Evolutionary conservation across 1,140 invertebrate species (phyloP).

Genomic region (Archivesica marissinica): DNA sequence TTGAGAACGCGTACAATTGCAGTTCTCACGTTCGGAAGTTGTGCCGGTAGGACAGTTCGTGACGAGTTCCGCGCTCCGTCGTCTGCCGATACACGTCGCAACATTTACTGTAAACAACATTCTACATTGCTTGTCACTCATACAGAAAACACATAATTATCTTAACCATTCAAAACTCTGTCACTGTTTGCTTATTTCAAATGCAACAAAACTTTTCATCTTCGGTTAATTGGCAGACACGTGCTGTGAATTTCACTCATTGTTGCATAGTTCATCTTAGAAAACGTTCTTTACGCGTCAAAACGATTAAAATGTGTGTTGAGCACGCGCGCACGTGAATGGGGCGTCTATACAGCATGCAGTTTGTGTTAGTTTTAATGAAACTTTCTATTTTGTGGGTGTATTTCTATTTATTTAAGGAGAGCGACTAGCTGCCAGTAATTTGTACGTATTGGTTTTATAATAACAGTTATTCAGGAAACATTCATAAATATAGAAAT

Average conservation of each 20-base stretch:
- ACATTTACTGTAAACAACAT: background rate
- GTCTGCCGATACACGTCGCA: background rate
- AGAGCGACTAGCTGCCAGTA: slow-evolving; percentile 1
- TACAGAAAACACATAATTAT: background rate
- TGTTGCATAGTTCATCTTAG: slow-evolving; percentile 33
- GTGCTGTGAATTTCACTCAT: slow-evolving; percentile 47
- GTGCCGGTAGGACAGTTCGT: too few relatives aligned
- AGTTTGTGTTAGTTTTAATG: slow-evolving; percentile 29
- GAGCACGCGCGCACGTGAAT: slow-evolving; percentile 54
- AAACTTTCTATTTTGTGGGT: slow-evolving; percentile 17
- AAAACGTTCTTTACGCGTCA: slow-evolving; percentile 33
- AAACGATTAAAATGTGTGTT: slow-evolving; percentile 45
- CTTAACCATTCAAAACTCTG: slow-evolving; percentile 28
- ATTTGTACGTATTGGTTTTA: slow-evolving; percentile 33
- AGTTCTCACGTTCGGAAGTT: too few relatives aligned
- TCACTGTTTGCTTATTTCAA: slow-evolving; percentile 42
- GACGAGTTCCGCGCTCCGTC: too few relatives aligned
- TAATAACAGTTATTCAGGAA: background rate
- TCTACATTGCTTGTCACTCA: slow-evolving; percentile 8
- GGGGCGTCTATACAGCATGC: slow-evolving; percentile 33
- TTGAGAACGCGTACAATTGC: too few relatives aligned
- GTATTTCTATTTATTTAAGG: slow-evolving; percentile 37
- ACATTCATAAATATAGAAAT: background rate
- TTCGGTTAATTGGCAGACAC: slow-evolving; percentile 48
- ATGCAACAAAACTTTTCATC: slow-evolving; percentile 35